Conservation (phyloP, 2,113 vertebrate genomes). For the Phrynocephalus versicolor region DNA sequence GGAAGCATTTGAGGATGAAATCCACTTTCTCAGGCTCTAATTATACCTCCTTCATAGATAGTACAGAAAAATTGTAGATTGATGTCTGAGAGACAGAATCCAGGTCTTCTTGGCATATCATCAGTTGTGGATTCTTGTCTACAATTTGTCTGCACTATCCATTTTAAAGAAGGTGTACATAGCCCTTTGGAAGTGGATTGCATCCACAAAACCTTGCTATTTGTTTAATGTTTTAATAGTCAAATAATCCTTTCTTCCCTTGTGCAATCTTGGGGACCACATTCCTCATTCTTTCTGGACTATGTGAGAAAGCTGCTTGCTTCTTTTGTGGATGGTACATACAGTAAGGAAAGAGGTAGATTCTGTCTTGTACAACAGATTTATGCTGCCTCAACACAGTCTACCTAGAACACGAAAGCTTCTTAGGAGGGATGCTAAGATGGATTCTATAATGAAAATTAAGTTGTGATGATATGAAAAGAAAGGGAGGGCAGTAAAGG, state of each 20-base stretch:
- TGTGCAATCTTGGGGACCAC: too few relatives aligned
- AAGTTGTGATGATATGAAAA: constrained; percentile 58
- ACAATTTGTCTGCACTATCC: too few relatives aligned
- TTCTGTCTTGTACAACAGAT: neutral
- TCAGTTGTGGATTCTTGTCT: too few relatives aligned
- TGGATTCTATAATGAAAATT: constrained; percentile 58
- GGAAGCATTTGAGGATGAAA: too few relatives aligned
- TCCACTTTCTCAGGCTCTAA: too few relatives aligned
- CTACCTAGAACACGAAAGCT: neutral
- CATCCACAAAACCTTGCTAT: neutral
- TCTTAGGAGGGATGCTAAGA: constrained; percentile 35
- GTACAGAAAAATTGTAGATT: too few relatives aligned
- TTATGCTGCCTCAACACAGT: neutral
- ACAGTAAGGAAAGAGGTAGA: neutral
- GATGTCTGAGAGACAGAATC: too few relatives aligned
- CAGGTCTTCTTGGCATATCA: too few relatives aligned
- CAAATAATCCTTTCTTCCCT: neutral
- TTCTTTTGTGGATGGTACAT: neutral
- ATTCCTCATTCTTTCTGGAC: too few relatives aligned
- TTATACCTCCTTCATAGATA: too few relatives aligned
- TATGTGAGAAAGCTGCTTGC: neutral
- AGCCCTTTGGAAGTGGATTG: neutral
- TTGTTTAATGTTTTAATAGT: too few relatives aligned
- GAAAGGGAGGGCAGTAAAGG: constrained; percentile 28
- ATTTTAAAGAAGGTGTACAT: too few relatives aligned